Evolutionary conservation across 2,888 invertebrate species (phyloP), one percentile per base, ranked within the genome.

Genomic region (Smittia aterrima): DNA sequence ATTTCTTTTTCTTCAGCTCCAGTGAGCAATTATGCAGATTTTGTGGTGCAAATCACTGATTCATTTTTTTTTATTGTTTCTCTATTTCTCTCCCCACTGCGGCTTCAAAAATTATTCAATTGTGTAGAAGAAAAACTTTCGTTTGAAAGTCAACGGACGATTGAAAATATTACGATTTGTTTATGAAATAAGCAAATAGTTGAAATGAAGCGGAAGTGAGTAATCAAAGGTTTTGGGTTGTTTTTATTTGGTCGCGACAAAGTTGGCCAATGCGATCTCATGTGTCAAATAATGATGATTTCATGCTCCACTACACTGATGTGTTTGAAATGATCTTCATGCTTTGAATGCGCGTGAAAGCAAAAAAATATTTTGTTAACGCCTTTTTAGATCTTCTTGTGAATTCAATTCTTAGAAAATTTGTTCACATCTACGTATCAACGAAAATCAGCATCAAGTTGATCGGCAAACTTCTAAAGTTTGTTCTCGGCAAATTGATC

Each of bases 1-100:
- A 58, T 58, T 58, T 58, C 58, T 58, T 58, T 47, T 16, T 47
- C 47, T 47, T 58, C 20, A 58, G 58, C 58, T 58, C 22, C 58
- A 58, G 20, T 58, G 58, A 58, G 18, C 58, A 41, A 41, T 68
- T 68, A 68, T 68, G 68, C 47, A 68, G 38, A 68, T 68, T 68
- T 68, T 41, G 18, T 66, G 66, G 32, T 66, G 66, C 66, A 66
- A 18, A 66, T 27, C 25, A 24, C 25, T 66, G 25, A 66, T 16
- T 58, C 58, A 58, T 22, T 58, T 58, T 38, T n/a, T 38, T 7
- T 58, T 58, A 58, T 58, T 58, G 58, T 58, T 58, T 58, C n/a
- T 22, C 58, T 1, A 58, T 58, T 22, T 58, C 22, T 11, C 22
- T 22, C 22, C 47, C 6, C 38, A 38, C 13, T 47, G 4, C 38